Evolutionary conservation across 2,113 vertebrate species (phyloP).

Genomic region (Etheostoma spectabile): DNA sequence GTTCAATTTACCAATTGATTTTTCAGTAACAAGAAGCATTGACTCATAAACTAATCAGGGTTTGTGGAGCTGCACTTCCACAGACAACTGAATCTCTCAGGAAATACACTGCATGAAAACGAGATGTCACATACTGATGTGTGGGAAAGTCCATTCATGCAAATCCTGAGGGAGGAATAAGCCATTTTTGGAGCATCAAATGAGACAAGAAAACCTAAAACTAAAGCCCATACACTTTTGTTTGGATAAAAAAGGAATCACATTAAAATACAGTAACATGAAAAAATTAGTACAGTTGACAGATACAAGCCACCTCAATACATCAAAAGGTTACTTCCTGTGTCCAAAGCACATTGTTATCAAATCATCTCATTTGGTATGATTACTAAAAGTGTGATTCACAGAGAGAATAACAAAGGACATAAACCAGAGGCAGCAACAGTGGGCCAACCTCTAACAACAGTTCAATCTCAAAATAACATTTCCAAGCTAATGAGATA

Average conservation of each 20-base stretch:
- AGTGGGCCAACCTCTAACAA: not conserved
- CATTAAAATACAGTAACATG: not conserved
- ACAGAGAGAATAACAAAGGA: not conserved
- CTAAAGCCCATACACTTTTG: not conserved
- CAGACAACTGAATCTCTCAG: conserved; percentile 40
- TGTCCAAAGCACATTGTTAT: conserved; percentile 17
- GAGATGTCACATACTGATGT: conserved; percentile 28
- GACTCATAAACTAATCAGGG: conserved; percentile 34
- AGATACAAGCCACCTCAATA: conserved; percentile 17
- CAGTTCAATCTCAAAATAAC: not conserved
- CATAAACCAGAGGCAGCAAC: not conserved
- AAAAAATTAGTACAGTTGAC: conserved; percentile 11
- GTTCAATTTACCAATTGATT: conserved; percentile 48
- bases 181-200: not conserved
- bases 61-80: conserved; percentile 14
- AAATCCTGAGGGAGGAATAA: conserved; percentile 22
- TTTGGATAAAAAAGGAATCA: not conserved
- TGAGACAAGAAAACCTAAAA: conserved; percentile 17
- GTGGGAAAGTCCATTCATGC: conserved; percentile 29
- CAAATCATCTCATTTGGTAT: conserved; percentile 18
- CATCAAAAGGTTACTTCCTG: conserved; percentile 21
- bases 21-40: conserved; percentile 32
- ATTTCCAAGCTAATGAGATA: not conserved
- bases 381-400: not conserved
- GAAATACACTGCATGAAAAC: conserved; percentile 14